These are phyloP conservation scores for Marcusenius ussheri DNA, from an alignment of 2,113 vertebrate genomes.

Conservation along the genomic window DNA sequence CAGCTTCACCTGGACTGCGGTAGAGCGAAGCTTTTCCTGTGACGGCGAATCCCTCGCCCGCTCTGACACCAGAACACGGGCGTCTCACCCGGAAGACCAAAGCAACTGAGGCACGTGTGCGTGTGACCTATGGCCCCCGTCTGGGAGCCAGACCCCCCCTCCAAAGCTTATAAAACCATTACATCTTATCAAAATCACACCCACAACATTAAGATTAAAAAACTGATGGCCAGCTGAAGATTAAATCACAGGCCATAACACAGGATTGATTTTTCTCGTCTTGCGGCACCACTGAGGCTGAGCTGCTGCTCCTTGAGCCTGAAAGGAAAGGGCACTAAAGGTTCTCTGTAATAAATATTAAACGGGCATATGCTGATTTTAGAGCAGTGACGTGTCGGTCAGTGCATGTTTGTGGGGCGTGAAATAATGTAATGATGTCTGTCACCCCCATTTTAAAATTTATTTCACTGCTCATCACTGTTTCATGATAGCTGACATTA, in stretches of 20 bases:
- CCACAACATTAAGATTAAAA: neutral
- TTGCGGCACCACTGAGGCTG: neutral
- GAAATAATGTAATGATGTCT: neutral
- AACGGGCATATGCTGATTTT: neutral
- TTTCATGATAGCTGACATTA: neutral
- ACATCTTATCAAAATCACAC: neutral
- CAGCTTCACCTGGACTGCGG: neutral
- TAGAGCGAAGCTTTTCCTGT: neutral
- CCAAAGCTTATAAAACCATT: neutral
- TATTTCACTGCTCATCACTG: neutral
- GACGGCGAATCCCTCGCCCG: neutral
- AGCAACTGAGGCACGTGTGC: neutral
- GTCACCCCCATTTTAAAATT: neutral
- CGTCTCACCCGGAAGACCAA: neutral
- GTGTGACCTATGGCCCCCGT: neutral
- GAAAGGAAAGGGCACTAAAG: neutral
- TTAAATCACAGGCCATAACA: neutral
- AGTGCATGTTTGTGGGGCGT: neutral
- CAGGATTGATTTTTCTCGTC: neutral
- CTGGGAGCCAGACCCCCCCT: neutral
- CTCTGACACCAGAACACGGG: neutral
- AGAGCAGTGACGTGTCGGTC: neutral
- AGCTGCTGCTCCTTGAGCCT: neutral
- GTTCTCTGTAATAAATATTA: neutral
- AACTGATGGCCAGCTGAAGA: neutral